A percentile compares a stretch with the other conserved stretches of the same genome.
These are phyloP conservation scores for Chaunax sp. DNA, from an alignment of 2,797 vertebrate genomes.

Conservation along the genomic window DNA sequence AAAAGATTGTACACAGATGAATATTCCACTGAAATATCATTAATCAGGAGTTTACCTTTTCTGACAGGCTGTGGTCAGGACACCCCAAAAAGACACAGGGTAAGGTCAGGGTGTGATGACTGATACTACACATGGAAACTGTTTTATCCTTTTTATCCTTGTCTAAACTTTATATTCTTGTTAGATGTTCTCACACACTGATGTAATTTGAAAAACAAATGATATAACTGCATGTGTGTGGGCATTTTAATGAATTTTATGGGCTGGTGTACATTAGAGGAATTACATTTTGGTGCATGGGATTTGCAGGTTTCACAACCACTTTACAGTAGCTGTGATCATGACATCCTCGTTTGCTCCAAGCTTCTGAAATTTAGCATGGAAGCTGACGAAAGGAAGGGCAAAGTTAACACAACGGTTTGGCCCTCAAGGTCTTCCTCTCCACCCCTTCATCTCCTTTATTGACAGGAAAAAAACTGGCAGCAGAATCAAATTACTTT, in stretches of 20 bases:
- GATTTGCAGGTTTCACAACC: slow-evolving; percentile 12
- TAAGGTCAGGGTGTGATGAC: slow-evolving; percentile 60
- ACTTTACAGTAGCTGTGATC: slow-evolving; percentile 5
- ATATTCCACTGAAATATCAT: slow-evolving; percentile 65
- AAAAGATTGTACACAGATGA: slow-evolving; percentile 62
- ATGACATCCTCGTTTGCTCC: slow-evolving; percentile 14
- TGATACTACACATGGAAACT: slow-evolving; percentile 27
- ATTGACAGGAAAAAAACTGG: slow-evolving; percentile 56
- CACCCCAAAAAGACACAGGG: slow-evolving; percentile 31
- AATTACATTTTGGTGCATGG: neutral
- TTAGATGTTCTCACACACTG: neutral
- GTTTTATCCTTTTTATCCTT: slow-evolving; percentile 13
- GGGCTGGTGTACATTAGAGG: neutral
- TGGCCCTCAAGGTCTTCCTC: slow-evolving; percentile 55
- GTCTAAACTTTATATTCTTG: neutral
- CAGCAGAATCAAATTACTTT: slow-evolving; percentile 57
- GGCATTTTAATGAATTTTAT: neutral
- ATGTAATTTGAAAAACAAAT: neutral
- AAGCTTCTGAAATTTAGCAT: slow-evolving; percentile 31
- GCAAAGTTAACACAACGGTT: slow-evolving; percentile 36
- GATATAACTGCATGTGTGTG: neutral
- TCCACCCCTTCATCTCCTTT: slow-evolving; percentile 53
- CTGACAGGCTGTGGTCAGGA: slow-evolving; percentile 47
- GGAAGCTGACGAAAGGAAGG: slow-evolving; percentile 26
- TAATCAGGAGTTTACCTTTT: slow-evolving; percentile 68